Base-by-base conservation (phyloP, 2,888 invertebrate species). In the Campoplex nolae region DNA sequence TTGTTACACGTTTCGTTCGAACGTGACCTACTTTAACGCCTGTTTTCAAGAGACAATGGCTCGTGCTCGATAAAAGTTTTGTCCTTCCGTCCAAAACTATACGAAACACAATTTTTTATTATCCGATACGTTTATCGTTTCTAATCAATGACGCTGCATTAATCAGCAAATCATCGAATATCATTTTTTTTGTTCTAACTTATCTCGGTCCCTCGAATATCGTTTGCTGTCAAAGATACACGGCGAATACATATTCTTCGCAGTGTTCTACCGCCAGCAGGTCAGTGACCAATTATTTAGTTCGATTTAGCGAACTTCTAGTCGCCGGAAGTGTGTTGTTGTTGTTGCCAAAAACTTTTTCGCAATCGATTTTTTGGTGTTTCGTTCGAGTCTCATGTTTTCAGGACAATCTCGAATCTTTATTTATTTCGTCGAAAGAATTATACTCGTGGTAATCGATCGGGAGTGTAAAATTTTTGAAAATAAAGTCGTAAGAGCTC, bases 61-160 rank as follows among this genome's bases (percentile, higher is more conserved):
- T 1, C 28, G 58, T 42, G 9, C 23, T 51, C 56, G 65, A 73
- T 71, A 54, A 78, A 45, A 65, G 73, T 83, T 83, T 83, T 38
- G 32, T 56, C 58, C 48, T 65, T 28, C 45, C 8, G 38, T 23
- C 45, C n/a, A 28, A 32, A 68, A 78, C 54, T 78, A 42, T 11
- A 42, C 18, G 8, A 16, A 62, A 28, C 45, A 38, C 4, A 3
- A 6, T 38, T 3, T 62, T 28, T 2, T 28, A 23, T 9, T 68
- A 11, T 2, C 68, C 7, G 35, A 42, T 42, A 23, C n/a, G 23
- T 23, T 23, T 62, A 62, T 62, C 32, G 32, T 13, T 16, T 7
- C 4, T 56, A 13, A 42, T 23, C 45, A 45, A 9, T 3, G 16
- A 28, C 38, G 4, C 38, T 51, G 65, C 35, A 32, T 65, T 45